Conservation (phyloP, 2,888 invertebrate genomes). For the Cheilosia scutellata region DNA sequence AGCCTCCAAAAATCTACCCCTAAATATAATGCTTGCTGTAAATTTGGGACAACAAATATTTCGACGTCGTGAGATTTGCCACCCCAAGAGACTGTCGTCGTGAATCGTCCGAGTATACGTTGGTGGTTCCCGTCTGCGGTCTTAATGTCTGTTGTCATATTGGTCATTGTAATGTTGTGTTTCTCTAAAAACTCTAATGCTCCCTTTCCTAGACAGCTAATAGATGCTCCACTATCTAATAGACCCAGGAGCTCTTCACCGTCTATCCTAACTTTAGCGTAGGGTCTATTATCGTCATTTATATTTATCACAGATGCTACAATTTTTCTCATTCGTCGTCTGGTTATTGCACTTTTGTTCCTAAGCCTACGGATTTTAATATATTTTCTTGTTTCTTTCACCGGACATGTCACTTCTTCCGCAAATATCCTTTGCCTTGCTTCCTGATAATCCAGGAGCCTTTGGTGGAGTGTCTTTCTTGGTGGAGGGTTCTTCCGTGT, state of each 20-base stretch:
- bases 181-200: background rate
- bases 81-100: slow-evolving; percentile 2
- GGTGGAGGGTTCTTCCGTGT: no score
- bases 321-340: background rate
- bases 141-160: background rate
- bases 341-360: background rate
- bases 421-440: background rate
- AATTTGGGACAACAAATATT: background rate
- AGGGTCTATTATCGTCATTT: slow-evolving; percentile 27
- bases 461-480: background rate
- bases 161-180: background rate
- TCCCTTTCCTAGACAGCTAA: slow-evolving; percentile 14
- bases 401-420: background rate
- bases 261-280: slow-evolving; percentile 2
- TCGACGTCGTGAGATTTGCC: background rate
- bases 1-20: background rate
- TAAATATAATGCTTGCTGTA: background rate
- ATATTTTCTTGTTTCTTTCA: background rate
- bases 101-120: background rate
- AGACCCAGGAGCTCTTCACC: background rate
- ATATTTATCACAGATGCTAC: background rate
- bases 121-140: background rate
- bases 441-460: background rate
- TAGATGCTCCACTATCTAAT: slow-evolving; percentile 18
- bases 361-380: background rate